Conservation (phyloP, 2,888 invertebrate genomes). For the Petrolisthes manimaculis region DNA sequence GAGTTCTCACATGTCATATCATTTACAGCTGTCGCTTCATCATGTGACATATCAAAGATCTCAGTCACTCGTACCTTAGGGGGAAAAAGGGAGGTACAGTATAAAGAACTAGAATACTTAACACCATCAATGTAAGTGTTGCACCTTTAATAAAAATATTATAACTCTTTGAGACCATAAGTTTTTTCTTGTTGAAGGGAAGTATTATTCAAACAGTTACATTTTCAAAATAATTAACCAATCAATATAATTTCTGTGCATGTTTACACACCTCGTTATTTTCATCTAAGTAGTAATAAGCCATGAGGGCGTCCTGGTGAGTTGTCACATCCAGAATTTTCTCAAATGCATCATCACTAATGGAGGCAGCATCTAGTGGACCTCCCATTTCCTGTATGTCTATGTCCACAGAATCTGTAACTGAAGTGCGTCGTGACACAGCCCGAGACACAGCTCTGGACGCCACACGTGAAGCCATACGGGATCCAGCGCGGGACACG, state of each 20-base stretch:
- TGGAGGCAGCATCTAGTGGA: background rate
- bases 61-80: constrained; percentile 85
- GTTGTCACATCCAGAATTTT: constrained; percentile 79
- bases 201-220: too few relatives aligned
- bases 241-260: constrained; percentile 8
- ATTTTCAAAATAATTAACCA: too few relatives aligned
- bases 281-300: constrained; percentile 91
- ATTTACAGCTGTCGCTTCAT: background rate
- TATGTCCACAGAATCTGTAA: constrained; percentile 2
- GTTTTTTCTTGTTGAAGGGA: too few relatives aligned
- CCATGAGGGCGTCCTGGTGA: constrained; percentile 89
- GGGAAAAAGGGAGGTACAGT: constrained; percentile 65
- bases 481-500: constrained; percentile 46
- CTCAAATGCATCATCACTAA: constrained; percentile 73
- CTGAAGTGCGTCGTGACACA: constrained; percentile 46
- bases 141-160: too few relatives aligned
- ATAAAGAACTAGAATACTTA: too few relatives aligned
- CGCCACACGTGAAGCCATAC: constrained; percentile 49
- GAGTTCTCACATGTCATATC: background rate
- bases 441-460: constrained; percentile 56
- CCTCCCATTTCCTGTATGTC: background rate
- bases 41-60: constrained; percentile 84
- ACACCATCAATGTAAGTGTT: too few relatives aligned
- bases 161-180: too few relatives aligned
- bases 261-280: constrained; percentile 78